Conservation (phyloP, 1,140 invertebrate species). For the Drosophila sp. region DNA sequence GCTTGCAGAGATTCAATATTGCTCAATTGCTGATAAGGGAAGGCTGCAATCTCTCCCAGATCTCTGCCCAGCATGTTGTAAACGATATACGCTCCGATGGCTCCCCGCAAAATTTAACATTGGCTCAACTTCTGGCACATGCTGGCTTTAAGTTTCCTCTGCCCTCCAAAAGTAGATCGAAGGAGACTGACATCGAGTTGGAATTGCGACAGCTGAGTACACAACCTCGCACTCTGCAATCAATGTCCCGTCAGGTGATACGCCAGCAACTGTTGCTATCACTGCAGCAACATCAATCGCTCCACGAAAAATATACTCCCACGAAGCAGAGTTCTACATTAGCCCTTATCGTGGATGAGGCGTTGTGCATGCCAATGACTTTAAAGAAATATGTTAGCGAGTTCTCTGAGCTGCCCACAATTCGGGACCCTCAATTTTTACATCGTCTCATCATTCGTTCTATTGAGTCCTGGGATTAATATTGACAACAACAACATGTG, state of each 20-base stretch:
- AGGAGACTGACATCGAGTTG: conserved; percentile 53
- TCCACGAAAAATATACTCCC: conserved; percentile 58
- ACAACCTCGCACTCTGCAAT: conserved; percentile 61
- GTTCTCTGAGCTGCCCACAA: conserved; percentile 61
- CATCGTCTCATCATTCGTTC: conserved; percentile 24
- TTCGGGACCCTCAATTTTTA: conserved; percentile 23
- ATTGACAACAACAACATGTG: not conserved
- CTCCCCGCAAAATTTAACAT: conserved; percentile 30
- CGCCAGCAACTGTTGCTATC: conserved; percentile 47
- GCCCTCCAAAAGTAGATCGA: conserved; percentile 10
- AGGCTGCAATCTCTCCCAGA: conserved; percentile 84
- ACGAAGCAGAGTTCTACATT: conserved; percentile 64
- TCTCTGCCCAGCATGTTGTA: conserved; percentile 59
- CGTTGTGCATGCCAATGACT: conserved; percentile 58
- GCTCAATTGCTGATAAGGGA: conserved; percentile 85
- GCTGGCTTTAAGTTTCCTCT: conserved; percentile 69
- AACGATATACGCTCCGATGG: conserved; percentile 52
- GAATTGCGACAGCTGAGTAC: conserved; percentile 40
- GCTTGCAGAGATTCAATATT: conserved; percentile 82
- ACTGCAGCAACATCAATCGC: conserved; percentile 34
- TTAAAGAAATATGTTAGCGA: conserved; percentile 71
- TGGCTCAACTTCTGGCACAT: conserved; percentile 59
- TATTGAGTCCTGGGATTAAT: conserved; percentile 59
- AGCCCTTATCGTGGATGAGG: conserved; percentile 58
- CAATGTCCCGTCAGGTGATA: conserved; percentile 61